These are phyloP conservation scores for Lordiphosa andalusiaca DNA, from an alignment of 2,888 invertebrate genomes.

Conservation along the genomic window DNA sequence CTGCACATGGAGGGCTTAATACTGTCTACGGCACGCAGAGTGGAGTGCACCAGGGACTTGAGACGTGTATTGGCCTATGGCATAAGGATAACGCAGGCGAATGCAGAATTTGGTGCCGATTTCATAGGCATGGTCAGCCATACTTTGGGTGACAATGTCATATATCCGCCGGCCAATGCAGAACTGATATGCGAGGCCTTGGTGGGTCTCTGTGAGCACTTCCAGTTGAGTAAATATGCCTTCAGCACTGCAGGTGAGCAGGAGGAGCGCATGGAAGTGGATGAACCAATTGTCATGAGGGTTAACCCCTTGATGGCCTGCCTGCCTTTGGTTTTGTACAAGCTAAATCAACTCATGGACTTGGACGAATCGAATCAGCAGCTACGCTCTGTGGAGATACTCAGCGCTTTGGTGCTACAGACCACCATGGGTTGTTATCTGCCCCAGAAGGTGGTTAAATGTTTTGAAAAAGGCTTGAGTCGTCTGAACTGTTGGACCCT, in stretches of 20 bases:
- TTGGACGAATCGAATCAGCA: constrained; percentile 37
- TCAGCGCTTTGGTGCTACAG: constrained; percentile 92
- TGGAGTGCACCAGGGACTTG: constrained; percentile 74
- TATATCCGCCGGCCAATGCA: constrained; percentile 75
- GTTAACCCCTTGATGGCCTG: constrained; percentile 72
- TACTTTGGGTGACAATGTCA: constrained; percentile 76
- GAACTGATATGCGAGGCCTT: constrained; percentile 86
- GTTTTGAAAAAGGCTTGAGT: constrained; percentile 83
- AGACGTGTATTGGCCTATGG: constrained; percentile 83
- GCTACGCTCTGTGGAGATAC: constrained; percentile 85
- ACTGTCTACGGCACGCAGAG: constrained; percentile 76
- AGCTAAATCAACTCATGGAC: constrained; percentile 70
- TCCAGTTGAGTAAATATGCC: constrained; percentile 77
- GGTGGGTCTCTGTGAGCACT: constrained; percentile 86
- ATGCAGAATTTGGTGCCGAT: constrained; percentile 83
- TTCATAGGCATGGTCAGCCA: constrained; percentile 85
- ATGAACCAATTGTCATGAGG: constrained; percentile 44
- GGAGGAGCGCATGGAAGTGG: constrained; percentile 66
- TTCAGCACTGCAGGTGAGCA: constrained; percentile 37
- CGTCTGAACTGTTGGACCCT: constrained; percentile 89
- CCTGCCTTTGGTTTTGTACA: constrained; percentile 76
- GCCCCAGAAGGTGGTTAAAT: constrained; percentile 83
- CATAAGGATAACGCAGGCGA: constrained; percentile 86
- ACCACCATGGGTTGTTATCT: constrained; percentile 87
- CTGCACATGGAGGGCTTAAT: constrained; percentile 79